A percentile compares a stretch with the other conserved stretches of the same genome.
phyloP scores from a whole-genome alignment of 2,797 vertebrate genomes.

The Hydrophis major region DNA sequence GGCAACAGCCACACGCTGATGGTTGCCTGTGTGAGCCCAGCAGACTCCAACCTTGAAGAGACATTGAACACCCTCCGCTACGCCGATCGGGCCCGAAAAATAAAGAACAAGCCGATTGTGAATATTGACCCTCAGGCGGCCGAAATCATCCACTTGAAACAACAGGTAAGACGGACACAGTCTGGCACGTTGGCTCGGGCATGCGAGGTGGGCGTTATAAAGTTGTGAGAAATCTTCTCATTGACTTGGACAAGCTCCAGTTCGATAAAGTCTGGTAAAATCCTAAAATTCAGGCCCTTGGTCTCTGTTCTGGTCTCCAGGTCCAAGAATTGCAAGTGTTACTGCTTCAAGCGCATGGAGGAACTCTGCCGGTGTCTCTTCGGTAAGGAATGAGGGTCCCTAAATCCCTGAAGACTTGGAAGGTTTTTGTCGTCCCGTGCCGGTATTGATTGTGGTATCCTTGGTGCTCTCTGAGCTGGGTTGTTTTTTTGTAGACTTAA shows the following conservation, averaged over 20 bases:
- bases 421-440: too few species aligned
- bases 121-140: conserved; percentile 88
- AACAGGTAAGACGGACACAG: conserved; percentile 77
- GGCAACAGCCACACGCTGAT: conserved; percentile 97
- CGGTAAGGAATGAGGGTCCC: conserved; percentile 75
- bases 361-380: conserved; percentile 81
- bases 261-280: background rate
- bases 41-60: conserved; percentile 95
- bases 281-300: background rate
- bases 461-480: too few species aligned
- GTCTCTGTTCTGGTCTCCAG: conserved; percentile 67
- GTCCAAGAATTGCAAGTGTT: conserved; percentile 93
- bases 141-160: conserved; percentile 83
- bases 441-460: too few species aligned
- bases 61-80: conserved; percentile 94
- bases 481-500: too few species aligned
- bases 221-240: rapidly evolving
- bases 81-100: conserved; percentile 93
- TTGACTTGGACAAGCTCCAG: background rate
- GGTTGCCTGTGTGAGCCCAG: conserved; percentile 95
- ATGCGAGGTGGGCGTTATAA: rapidly evolving
- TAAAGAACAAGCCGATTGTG: conserved; percentile 94
- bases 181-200: background rate
- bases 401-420: background rate
- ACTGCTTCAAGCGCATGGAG: conserved; percentile 90